These are phyloP conservation scores for Lycocerus yunnanus DNA, from an alignment of 2,888 invertebrate genomes.

Conservation along the genomic window DNA sequence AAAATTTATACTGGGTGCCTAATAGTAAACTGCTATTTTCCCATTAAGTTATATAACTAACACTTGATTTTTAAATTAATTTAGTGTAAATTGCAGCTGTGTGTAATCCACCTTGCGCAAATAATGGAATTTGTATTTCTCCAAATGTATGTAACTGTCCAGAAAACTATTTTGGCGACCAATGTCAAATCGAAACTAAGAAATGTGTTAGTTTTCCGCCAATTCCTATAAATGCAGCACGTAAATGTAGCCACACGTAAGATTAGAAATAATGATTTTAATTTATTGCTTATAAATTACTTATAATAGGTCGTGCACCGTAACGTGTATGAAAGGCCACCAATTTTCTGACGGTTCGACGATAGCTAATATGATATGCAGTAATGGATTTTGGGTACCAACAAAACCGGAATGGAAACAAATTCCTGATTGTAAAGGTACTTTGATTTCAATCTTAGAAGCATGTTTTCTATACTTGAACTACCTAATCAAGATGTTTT, in stretches of 20 bases:
- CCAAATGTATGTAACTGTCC: constrained; percentile 79
- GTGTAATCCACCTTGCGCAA: constrained; percentile 76
- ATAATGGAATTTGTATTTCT: constrained; percentile 78
- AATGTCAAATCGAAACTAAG: constrained; percentile 75
- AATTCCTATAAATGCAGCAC: constrained; percentile 67
- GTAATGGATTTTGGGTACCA: constrained; percentile 73
- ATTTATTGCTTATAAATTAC: background rate
- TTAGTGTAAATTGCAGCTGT: constrained; percentile 62
- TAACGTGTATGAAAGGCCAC: constrained; percentile 68
- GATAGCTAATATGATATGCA: constrained; percentile 70
- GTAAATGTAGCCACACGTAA: constrained; percentile 69
- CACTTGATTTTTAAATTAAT: background rate
- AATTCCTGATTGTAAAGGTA: constrained; percentile 74
- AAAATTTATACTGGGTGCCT: no score
- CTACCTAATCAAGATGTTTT: background rate
- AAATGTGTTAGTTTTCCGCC: constrained; percentile 71
- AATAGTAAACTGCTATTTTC: background rate
- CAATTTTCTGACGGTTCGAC: constrained; percentile 74
- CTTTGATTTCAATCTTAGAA: constrained; percentile 52
- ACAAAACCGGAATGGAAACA: constrained; percentile 64
- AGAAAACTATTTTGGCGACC: constrained; percentile 70
- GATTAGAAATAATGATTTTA: constrained; percentile 36
- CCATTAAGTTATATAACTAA: background rate
- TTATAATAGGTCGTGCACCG: constrained; percentile 64
- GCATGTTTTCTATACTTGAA: no score